Percentiles rank a stretch among this genome's conserved stretches.
These are phyloP conservation scores for Thalpophila matura DNA, from an alignment of 2,888 invertebrate species.

Conservation along the genomic window DNA sequence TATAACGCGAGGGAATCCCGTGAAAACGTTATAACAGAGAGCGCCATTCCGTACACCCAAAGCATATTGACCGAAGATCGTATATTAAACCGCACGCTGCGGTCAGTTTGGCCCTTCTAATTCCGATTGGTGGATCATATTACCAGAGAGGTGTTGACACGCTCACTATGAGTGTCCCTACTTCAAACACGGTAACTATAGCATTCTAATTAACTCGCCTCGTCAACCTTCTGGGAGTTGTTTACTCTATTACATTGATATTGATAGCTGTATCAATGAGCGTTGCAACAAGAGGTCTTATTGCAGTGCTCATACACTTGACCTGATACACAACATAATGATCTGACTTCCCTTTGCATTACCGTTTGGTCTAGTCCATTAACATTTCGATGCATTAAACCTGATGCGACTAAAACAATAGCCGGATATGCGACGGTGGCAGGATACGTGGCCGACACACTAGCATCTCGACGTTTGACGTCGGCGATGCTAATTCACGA, in stretches of 20 bases:
- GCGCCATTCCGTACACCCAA: conserved; percentile 43
- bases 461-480: conserved; percentile 78
- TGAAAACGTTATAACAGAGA: conserved; percentile 57
- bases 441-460: conserved; percentile 82
- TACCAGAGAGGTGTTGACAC: conserved; percentile 83
- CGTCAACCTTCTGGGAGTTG: conserved; percentile 66
- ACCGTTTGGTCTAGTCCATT: conserved; percentile 63
- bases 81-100: conserved; percentile 76
- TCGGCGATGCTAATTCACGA: conserved; percentile 76
- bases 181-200: conserved; percentile 79
- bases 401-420: conserved; percentile 75
- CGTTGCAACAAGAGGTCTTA: too few relatives aligned
- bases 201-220: conserved; percentile 79
- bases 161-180: conserved; percentile 74
- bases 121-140: conserved; percentile 82
- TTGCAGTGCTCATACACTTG: conserved; percentile 63
- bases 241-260: conserved; percentile 71
- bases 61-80: conserved; percentile 59
- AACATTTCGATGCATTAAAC: conserved; percentile 72
- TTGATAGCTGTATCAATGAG: too few relatives aligned
- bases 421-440: conserved; percentile 79
- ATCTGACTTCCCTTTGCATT: conserved; percentile 56
- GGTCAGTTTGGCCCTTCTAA: conserved; percentile 80
- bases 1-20: conserved; percentile 52
- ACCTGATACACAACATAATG: conserved; percentile 55